Conservation (phyloP, 2,113 vertebrate species). For the Apeltes quadracus region DNA sequence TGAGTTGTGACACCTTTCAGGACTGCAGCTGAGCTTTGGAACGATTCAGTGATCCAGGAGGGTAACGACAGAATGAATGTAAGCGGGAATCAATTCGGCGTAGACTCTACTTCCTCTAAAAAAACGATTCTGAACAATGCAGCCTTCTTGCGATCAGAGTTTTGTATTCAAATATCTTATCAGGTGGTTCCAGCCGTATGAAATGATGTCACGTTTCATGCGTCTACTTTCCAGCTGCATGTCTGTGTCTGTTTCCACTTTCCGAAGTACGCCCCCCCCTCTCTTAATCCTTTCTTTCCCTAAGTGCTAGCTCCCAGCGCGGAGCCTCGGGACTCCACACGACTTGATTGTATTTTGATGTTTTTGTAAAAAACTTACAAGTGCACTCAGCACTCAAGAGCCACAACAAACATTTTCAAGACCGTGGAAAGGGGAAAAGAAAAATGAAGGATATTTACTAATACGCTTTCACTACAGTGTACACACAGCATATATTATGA, state of each 20-base stretch:
- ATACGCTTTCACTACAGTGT: slow-evolving; percentile 31
- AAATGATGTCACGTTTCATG: slow-evolving; percentile 24
- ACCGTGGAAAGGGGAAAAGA: slow-evolving; percentile 49
- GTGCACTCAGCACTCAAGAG: slow-evolving; percentile 77
- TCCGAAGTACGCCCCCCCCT: slow-evolving; percentile 14
- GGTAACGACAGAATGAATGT: slow-evolving; percentile 59
- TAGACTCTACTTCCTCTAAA: slow-evolving; percentile 14
- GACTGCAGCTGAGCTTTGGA: slow-evolving; percentile 42
- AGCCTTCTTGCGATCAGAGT: slow-evolving; percentile 7
- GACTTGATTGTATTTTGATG: slow-evolving; percentile 80
- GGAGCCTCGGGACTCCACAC: slow-evolving; percentile 61
- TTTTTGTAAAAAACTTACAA: slow-evolving; percentile 76
- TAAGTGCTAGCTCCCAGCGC: slow-evolving; percentile 69
- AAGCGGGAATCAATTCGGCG: slow-evolving; percentile 51
- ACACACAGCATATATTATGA: slow-evolving; percentile 45
- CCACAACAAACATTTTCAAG: slow-evolving; percentile 72
- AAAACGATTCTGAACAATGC: slow-evolving; percentile 17
- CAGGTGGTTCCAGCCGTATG: not conserved
- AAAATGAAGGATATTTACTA: slow-evolving; percentile 48
- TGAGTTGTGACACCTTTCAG: slow-evolving; percentile 54
- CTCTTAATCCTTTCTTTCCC: slow-evolving; percentile 53
- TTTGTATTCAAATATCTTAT: slow-evolving; percentile 27
- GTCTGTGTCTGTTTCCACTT: slow-evolving; percentile 17
- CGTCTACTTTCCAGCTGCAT: slow-evolving; percentile 34
- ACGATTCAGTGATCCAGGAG: slow-evolving; percentile 49